phyloP scores from a whole-genome alignment of 1,140 invertebrate genomes.

The Potamilus streckersoni region DNA sequence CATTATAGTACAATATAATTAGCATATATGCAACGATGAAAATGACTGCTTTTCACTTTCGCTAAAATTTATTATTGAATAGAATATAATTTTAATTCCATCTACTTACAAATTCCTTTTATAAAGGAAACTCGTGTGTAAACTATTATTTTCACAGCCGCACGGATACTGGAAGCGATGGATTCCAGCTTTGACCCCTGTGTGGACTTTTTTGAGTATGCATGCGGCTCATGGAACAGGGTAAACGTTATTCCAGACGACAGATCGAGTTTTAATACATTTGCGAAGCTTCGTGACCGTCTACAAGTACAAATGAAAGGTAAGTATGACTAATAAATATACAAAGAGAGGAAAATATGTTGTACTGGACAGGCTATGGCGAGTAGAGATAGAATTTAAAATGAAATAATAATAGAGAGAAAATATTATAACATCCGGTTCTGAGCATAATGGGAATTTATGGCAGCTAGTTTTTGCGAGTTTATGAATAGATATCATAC shows the following conservation, averaged over 20 bases:
- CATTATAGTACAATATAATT: not conserved
- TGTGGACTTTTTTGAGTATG: conserved; percentile 89
- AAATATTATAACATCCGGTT: not conserved
- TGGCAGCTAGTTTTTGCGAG: not conserved
- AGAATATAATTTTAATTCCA: too few species aligned
- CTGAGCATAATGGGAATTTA: not conserved
- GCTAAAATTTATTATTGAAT: not conserved
- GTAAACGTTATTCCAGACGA: conserved; percentile 91
- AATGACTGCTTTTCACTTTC: not conserved
- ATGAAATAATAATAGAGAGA: too few species aligned
- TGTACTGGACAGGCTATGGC: too few species aligned
- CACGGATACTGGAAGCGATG: conserved; percentile 87
- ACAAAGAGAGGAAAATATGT: not conserved
- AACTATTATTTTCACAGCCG: conserved; percentile 72
- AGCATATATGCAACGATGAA: not conserved
- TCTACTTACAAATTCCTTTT: too few species aligned
- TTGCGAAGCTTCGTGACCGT: conserved; percentile 89
- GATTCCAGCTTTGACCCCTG: conserved; percentile 84
- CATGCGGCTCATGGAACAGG: conserved; percentile 90
- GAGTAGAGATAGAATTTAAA: too few species aligned
- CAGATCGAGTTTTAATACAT: conserved; percentile 86
- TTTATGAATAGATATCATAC: not conserved
- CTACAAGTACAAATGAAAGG: conserved; percentile 84
- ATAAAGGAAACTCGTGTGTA: not conserved
- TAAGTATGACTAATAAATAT: conserved; percentile 31